Base-by-base conservation (phyloP, 2,888 invertebrate genomes). In the Laothoe populi region DNA sequence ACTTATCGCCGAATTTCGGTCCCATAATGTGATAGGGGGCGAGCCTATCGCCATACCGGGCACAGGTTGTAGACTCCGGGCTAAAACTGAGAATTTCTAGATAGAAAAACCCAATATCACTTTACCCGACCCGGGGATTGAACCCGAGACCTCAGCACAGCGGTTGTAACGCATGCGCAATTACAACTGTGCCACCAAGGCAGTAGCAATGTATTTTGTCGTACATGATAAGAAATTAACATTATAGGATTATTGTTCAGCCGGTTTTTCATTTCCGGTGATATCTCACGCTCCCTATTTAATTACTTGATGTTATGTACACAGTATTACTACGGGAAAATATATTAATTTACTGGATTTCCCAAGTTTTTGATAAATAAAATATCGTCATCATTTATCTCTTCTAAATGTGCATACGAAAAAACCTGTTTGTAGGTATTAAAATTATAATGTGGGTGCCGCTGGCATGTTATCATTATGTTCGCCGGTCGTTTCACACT, bases 391-490 rank as follows among this genome's bases (percentile, higher is more conserved):
- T 11, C n/a, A 35, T 10, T n/a, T 19, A 53, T 46, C 23, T 11
- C 24, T 8, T 31, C 1, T 31, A 19, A 0, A 35, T 4, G 19
- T 53, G 19, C 5, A 31, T n/a, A 16, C 8, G 8, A 46, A 24
- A 31, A 49, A 53, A 4, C 2, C 10, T n/a, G 10, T 1, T 53
- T 26, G n/a, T n/a, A n/a, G 7, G 11, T 35, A 19, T 35, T 19
- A 19, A 44, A 19, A 35, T 53, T 53, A 31, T 35, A 35, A 19
- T 35, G 53, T 19, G 35, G 35, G 19, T 19, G 53, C 35, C 49
- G 19, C 31, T 16, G 31, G 11, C 19, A n/a, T 19, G 53, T 31
- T 73, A 75, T 77, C 80, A 80, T 84, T 82, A 81, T 84, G 70
- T 62, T 46, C 64, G 70, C 70, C 79, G 70, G 73, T 75, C 69